Evolutionary conservation across 2,797 vertebrate genomes (phyloP), one percentile per base, ranked within the genome.

Genomic region (Xenentodon cancila): DNA sequence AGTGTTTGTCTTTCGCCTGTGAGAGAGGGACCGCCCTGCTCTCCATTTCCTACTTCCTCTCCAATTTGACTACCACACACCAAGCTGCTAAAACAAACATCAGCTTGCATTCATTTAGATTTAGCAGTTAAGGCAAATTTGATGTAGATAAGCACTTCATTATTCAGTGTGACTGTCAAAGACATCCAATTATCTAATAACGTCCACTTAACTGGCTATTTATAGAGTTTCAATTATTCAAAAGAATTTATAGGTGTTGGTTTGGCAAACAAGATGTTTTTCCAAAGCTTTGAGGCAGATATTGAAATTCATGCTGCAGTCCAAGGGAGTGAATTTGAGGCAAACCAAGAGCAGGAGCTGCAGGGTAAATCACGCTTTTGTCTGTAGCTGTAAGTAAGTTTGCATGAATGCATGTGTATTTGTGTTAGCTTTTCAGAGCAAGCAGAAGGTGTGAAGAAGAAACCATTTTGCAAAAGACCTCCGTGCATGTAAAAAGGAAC

Each of bases 41-140:
- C 64, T 59, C 80, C 59, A 79, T 83, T 90, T 91, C 82, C 86
- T 80, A 49, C 80, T 85, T 81, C 84, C 81, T 77, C 34, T 84
- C 77, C 79, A 82, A 46, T 75, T 32, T 11, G 1, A 64, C n/a
- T 16, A 3, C 42, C 56, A 22, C 55, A 68, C 64, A 19, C 56
- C 1, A 15, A 43, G 60, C 69, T 65, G 62, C 62, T 68, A 56
- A 82, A 78, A 67, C 69, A 84, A 83, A 82, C 76, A 63, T 61
- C 19, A 44, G 44, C 68, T 54, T 68, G 58, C 57, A 64, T 73
- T 73, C 0, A 76, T 73, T 71, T 73, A 47, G 54, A 61, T 73
- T 49, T 15, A 60, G 62, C 60, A 59, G 53, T 42, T 59, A 22
- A 67, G 47, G 59, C 21, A 20, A 59, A 71, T 53, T 67, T 21